phyloP scores from a whole-genome alignment of 2,888 invertebrate species.

The Coleophora deauratella region DNA sequence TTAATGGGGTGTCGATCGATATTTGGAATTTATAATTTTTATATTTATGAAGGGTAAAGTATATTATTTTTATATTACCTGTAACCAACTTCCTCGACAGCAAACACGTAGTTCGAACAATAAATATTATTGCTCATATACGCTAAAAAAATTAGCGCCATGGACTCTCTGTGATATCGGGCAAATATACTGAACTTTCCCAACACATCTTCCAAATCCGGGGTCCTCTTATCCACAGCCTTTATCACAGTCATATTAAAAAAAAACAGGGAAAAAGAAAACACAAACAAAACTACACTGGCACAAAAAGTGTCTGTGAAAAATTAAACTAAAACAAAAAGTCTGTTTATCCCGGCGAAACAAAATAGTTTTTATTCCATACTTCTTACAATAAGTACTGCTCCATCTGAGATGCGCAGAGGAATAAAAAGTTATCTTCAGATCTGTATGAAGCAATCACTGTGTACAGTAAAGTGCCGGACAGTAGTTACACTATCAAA shows the following conservation, averaged over 20 bases:
- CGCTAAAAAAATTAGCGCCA: slow-evolving; percentile 23
- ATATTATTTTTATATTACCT: too few relatives aligned
- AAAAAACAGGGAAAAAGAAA: too few relatives aligned
- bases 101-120: slow-evolving; percentile 30
- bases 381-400: background rate
- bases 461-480: background rate
- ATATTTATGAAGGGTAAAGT: too few relatives aligned
- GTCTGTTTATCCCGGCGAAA: too few relatives aligned
- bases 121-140: slow-evolving; percentile 25
- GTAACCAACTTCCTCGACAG: slow-evolving; percentile 27
- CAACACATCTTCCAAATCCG: slow-evolving; percentile 31
- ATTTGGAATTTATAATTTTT: too few relatives aligned
- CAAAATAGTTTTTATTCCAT: too few relatives aligned
- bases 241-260: slow-evolving; percentile 12
- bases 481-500: too few relatives aligned
- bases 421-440: slow-evolving; percentile 5
- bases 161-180: slow-evolving; percentile 24
- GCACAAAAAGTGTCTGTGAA: too few relatives aligned
- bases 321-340: too few relatives aligned
- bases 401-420: background rate
- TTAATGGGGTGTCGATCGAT: too few relatives aligned
- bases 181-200: slow-evolving; percentile 26
- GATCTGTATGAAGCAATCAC: background rate
- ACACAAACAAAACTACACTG: too few relatives aligned
- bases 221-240: slow-evolving; percentile 8